Conservation (phyloP, 2,113 vertebrate species). For the Mirza zaza region DNA sequence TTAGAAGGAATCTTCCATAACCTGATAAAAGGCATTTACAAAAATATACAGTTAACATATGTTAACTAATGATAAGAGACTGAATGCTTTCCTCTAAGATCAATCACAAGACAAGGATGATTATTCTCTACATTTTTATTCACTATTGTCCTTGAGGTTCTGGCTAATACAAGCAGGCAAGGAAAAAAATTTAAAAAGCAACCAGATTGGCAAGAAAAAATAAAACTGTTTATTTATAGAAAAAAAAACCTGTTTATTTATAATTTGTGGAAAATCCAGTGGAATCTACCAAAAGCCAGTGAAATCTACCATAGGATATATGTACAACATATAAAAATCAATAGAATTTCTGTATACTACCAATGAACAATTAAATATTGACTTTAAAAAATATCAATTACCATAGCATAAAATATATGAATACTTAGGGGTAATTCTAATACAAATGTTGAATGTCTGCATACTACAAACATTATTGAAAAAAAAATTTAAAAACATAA, state of each 20-base stretch:
- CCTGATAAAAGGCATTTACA: neutral
- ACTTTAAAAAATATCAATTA: neutral
- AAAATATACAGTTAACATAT: neutral
- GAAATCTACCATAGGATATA: neutral
- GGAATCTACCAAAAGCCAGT: neutral
- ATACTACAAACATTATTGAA: neutral
- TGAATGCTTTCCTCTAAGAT: neutral
- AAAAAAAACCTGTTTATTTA: neutral
- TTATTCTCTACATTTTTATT: neutral
- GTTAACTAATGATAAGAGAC: neutral
- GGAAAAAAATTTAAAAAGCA: neutral
- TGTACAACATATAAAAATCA: neutral
- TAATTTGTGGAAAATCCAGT: neutral
- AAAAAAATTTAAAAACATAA: neutral
- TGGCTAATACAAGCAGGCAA: neutral
- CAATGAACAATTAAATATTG: neutral
- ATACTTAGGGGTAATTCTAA: constrained; percentile 9
- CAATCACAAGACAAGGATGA: neutral
- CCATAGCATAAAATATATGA: neutral
- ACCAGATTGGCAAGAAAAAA: neutral
- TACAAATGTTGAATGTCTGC: neutral
- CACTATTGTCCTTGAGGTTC: neutral
- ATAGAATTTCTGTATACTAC: neutral
- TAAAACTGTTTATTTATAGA: neutral
- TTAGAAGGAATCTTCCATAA: neutral